Evolutionary conservation across 2,113 vertebrate genomes (phyloP).

Genomic region (Orthonyx spaldingii): DNA sequence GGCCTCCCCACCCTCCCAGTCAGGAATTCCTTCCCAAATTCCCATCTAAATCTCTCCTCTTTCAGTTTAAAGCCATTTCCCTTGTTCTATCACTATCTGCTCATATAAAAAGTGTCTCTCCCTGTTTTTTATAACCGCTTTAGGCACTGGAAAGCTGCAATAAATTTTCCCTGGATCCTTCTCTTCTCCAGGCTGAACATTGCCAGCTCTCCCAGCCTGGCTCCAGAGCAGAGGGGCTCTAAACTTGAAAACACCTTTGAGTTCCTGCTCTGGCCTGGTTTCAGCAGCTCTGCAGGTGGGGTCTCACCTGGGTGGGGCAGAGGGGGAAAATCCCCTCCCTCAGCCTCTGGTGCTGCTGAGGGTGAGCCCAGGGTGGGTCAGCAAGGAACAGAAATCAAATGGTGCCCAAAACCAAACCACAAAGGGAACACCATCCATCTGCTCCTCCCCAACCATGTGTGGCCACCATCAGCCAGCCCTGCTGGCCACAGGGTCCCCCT

Average conservation of each 20-base stretch:
- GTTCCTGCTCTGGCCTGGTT: not conserved
- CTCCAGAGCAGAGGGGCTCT: not conserved
- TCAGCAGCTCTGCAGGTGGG: not conserved
- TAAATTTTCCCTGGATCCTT: not conserved
- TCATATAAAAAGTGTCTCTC: not conserved
- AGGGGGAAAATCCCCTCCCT: not conserved
- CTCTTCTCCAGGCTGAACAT: not conserved
- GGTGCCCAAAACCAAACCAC: not conserved
- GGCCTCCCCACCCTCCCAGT: rapidly evolving
- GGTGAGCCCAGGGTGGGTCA: not conserved
- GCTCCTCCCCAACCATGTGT: rapidly evolving
- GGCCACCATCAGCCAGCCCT: not conserved
- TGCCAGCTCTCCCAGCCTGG: not conserved
- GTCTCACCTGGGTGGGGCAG: not conserved
- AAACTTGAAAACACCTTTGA: not conserved
- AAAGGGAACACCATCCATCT: not conserved
- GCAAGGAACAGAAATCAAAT: not conserved
- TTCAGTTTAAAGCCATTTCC: not conserved
- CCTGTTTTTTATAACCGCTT: not conserved
- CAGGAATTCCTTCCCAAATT: not conserved
- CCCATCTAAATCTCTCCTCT: not conserved
- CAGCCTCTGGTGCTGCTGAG: not conserved
- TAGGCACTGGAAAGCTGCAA: not conserved
- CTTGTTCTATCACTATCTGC: not conserved
- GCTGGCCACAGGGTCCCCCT: not conserved